phyloP scores from a whole-genome alignment of 2,113 vertebrate genomes.

The Chamaea fasciata region DNA sequence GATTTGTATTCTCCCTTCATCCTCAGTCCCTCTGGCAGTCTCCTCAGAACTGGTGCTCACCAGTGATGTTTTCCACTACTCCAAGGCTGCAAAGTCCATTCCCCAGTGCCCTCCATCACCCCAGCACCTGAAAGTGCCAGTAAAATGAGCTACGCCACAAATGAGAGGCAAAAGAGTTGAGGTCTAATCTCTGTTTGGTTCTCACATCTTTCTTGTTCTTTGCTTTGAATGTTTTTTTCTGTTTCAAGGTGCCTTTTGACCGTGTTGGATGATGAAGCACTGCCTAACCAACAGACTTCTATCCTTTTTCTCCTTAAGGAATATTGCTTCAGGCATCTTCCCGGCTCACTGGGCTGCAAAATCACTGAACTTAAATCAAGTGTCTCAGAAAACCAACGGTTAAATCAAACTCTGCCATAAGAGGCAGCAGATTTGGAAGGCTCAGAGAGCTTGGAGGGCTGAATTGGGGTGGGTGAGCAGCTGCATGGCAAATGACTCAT shows the following conservation, averaged over 20 bases:
- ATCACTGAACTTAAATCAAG: neutral
- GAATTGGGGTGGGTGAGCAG: neutral
- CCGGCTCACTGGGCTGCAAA: neutral
- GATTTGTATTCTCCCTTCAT: neutral
- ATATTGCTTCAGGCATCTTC: neutral
- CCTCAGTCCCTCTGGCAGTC: neutral
- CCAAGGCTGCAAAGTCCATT: neutral
- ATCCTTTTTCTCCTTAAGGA: neutral
- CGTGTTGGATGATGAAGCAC: neutral
- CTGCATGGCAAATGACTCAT: neutral
- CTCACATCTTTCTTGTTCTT: neutral
- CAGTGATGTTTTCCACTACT: neutral
- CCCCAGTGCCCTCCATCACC: neutral
- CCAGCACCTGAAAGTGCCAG: neutral
- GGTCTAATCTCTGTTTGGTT: neutral
- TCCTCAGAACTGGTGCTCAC: neutral
- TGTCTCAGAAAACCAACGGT: neutral
- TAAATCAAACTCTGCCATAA: neutral
- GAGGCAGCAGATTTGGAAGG: neutral
- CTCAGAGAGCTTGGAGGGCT: neutral
- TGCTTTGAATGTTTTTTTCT: neutral
- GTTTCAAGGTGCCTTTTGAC: neutral
- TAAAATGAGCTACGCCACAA: neutral
- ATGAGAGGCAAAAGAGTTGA: neutral
- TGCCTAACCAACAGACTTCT: neutral